Conservation (phyloP, 2,888 invertebrate genomes). For the Catocala nupta region DNA sequence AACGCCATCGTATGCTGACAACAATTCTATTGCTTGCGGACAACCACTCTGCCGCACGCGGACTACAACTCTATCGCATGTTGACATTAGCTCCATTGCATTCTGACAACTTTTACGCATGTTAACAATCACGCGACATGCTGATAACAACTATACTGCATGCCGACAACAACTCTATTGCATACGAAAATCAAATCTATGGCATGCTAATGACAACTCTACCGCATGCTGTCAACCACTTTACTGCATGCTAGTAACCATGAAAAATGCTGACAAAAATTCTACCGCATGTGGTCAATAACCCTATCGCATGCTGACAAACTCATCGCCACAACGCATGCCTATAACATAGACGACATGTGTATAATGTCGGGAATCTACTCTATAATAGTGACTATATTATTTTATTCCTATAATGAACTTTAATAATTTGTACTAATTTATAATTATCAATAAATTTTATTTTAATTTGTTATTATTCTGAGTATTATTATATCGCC, state of each 20-base stretch:
- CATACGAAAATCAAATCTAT: constrained; percentile 8
- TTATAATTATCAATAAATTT: constrained; percentile 33
- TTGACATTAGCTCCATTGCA: background rate
- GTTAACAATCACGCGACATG: background rate
- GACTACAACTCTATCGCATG: background rate
- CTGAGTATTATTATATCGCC: constrained; percentile 1
- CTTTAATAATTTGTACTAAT: constrained; percentile 37
- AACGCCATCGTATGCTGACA: background rate
- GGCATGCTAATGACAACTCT: constrained; percentile 1
- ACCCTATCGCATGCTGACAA: no score
- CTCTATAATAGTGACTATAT: constrained; percentile 15
- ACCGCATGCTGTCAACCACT: background rate
- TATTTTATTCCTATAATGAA: constrained; percentile 21
- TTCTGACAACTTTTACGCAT: background rate
- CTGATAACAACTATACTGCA: no score
- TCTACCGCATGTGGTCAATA: background rate
- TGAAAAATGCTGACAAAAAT: background rate
- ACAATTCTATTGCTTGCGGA: background rate
- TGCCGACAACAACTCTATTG: no score
- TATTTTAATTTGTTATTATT: constrained; percentile 32
- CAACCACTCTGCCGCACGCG: no score
- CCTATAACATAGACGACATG: background rate
- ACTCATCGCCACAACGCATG: no score
- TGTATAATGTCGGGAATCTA: background rate
- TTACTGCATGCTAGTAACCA: constrained; percentile 1